Base-by-base conservation (phyloP, 2,113 vertebrate species). In the Coptodon bakossiorum region DNA sequence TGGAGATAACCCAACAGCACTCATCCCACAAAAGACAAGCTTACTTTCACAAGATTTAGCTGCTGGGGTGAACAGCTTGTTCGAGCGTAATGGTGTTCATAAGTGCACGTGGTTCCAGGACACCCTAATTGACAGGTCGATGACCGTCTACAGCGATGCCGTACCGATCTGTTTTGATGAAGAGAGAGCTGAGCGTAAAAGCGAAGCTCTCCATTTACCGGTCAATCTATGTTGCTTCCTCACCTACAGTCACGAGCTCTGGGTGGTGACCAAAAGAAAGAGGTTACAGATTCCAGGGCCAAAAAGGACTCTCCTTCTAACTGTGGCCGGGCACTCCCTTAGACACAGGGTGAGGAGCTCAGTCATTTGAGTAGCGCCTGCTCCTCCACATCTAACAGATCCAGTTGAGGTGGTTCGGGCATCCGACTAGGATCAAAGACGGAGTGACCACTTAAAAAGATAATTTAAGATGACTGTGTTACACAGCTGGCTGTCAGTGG, bases 311-410 rank as follows among this genome's bases (percentile, higher is more conserved):
- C 31, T 66, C 9, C 61, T 0, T 4, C 59, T n/a, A 12, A 31
- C 10, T n/a, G 61, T 66, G 31, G 61, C 17, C 36, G 61, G 31
- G 0, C 61, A 36, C 61, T 38, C 17, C 61, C 10, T 36, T 0
- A 66, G 6, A 66, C 6, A 66, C 61, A 66, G 31, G 0, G 17
- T 7, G 31, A n/a, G 59, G 59, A n/a, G 31, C 61, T 66, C 31
- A 38, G 59, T 0, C 31, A 12, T 63, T 36, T 63, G 59, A 36
- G 31, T 66, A 66, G 61, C 61, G 4, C 61, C 59, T 63, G 59
- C 59, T 63, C 31, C 61, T 66, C 61, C 31, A 63, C 31, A 3
- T 66, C 10, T 5, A 13, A 66, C 6, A 4, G 19, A 38, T n/a
- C 61, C 34, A 66, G 34, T 66, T 38, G 34, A 66, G 61, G 2